These are phyloP conservation scores for Malurus elegans DNA, from an alignment of 2,113 vertebrate species.

Conservation along the genomic window DNA sequence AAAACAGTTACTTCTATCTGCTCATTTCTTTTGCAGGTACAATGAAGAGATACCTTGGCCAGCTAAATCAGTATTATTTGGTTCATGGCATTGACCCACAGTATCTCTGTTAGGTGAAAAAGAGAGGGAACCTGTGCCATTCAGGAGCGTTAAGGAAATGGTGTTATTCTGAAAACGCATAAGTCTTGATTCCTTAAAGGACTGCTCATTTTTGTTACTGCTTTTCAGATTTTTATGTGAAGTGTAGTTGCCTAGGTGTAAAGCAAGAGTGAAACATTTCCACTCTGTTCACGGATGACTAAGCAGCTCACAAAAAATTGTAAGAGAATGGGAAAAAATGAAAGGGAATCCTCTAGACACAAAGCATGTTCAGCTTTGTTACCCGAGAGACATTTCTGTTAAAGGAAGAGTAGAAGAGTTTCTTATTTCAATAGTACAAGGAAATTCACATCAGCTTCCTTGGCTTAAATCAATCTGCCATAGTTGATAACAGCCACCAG, in stretches of 20 bases:
- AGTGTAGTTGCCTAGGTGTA: background rate
- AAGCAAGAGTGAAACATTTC: background rate
- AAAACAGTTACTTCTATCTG: background rate
- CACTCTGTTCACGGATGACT: background rate
- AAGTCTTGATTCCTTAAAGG: background rate
- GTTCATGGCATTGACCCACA: background rate
- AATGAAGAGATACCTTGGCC: background rate
- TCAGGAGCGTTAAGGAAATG: background rate
- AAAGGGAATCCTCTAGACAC: background rate
- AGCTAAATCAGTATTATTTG: background rate
- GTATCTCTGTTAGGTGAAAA: background rate
- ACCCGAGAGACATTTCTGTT: background rate
- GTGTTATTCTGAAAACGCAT: background rate
- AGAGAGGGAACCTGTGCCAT: background rate
- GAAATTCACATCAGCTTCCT: background rate
- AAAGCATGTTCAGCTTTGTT: background rate
- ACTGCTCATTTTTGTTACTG: background rate
- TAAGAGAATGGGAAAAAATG: background rate
- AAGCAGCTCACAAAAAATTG: background rate
- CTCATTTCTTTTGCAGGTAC: background rate
- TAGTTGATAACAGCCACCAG: background rate
- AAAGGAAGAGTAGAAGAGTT: background rate
- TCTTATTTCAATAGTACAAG: background rate
- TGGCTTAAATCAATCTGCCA: background rate
- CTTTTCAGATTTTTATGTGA: background rate